These are phyloP conservation scores for Ectemnius cavifrons DNA, from an alignment of 2,888 invertebrate genomes.

Conservation along the genomic window DNA sequence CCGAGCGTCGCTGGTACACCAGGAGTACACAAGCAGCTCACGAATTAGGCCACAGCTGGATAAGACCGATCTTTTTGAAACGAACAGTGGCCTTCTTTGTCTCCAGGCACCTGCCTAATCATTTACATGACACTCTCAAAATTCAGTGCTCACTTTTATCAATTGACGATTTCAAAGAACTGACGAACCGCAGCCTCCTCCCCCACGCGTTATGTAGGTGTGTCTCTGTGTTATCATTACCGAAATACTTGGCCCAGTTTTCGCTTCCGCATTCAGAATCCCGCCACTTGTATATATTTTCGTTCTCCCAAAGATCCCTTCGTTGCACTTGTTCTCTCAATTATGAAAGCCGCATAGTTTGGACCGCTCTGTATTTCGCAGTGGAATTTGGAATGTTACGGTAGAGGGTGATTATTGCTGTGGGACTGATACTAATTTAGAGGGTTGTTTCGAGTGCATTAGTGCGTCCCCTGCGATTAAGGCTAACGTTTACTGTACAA, in stretches of 20 bases:
- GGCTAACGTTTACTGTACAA: no score
- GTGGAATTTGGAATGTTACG: no score
- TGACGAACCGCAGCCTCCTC: constrained; percentile 15
- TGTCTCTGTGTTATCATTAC: background rate
- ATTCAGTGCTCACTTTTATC: constrained; percentile 36
- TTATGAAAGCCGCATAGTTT: no score
- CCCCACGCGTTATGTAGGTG: constrained; percentile 8
- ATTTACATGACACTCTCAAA: constrained; percentile 24
- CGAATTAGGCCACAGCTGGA: constrained; percentile 63
- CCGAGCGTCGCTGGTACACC: constrained; percentile 5
- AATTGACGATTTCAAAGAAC: background rate
- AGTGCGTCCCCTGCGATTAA: no score
- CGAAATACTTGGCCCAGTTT: constrained; percentile 3
- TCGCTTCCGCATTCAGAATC: background rate
- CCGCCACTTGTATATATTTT: constrained; percentile 2
- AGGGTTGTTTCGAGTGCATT: no score
- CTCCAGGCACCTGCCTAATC: constrained; percentile 52
- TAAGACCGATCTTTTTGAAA: constrained; percentile 54
- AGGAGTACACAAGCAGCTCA: constrained; percentile 45
- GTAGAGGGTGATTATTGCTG: no score
- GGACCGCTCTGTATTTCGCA: no score
- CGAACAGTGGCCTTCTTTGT: constrained; percentile 38
- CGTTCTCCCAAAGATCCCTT: background rate
- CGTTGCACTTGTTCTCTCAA: no score
- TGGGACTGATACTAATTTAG: no score